Conservation (phyloP, 2,797 vertebrate species). For the Poeciliopsis infans region DNA sequence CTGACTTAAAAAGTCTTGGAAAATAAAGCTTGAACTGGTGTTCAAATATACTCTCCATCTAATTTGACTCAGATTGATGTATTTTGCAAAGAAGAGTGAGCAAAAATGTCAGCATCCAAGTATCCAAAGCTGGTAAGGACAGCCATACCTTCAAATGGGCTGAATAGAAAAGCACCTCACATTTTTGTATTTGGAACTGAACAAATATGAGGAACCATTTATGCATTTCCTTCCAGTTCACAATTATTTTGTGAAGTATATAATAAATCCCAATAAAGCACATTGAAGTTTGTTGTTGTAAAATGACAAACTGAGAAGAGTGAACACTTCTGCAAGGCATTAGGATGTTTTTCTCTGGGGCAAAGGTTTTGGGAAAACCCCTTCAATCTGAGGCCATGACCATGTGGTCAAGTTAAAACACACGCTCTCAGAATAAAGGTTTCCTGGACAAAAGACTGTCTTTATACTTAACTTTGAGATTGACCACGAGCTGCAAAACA, state of each 20-base stretch:
- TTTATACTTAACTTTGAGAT: neutral
- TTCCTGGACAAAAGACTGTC: neutral
- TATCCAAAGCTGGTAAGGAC: neutral
- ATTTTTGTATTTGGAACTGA: neutral
- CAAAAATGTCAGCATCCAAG: neutral
- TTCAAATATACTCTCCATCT: neutral
- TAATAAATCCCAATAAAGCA: neutral
- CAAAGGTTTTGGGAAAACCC: neutral
- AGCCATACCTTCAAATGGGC: neutral
- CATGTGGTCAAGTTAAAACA: neutral
- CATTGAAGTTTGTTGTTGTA: neutral
- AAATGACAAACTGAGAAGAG: too few relatives aligned
- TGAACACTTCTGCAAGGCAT: neutral
- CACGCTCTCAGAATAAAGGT: neutral
- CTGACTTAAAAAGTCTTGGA: neutral
- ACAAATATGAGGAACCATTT: neutral
- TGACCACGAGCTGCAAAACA: constrained; percentile 3
- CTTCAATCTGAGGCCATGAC: neutral
- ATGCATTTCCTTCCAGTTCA: neutral
- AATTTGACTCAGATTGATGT: neutral
- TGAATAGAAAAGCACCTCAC: neutral
- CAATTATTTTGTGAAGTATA: neutral
- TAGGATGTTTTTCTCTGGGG: neutral
- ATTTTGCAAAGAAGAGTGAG: neutral
- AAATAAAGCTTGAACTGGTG: neutral